Percentiles rank a stretch among this genome's conserved stretches.
Evolutionary conservation across 2,888 invertebrate species (phyloP).

Genomic region (Caenorhabditis afra): DNA sequence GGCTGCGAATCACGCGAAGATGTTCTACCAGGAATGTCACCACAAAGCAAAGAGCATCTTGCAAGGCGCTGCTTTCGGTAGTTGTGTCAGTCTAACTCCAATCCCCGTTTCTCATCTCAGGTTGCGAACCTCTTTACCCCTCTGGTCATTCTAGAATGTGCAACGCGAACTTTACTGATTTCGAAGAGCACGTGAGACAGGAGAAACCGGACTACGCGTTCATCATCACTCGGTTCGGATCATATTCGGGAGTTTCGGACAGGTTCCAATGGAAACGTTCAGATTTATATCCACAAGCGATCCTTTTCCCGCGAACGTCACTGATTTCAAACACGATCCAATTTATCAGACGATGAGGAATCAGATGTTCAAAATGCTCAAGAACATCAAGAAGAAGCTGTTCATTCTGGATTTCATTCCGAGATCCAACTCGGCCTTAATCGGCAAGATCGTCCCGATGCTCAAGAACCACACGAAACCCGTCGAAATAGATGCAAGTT

Average conservation of each 20-base stretch:
- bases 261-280: no score
- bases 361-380: constrained; percentile 18
- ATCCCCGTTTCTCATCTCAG: constrained; percentile 5
- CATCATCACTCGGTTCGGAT: constrained; percentile 31
- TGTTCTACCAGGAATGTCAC: constrained; percentile 40
- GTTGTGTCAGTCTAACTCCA: background rate
- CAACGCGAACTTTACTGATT: constrained; percentile 26
- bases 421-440: background rate
- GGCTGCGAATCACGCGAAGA: constrained; percentile 36
- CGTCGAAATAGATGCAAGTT: constrained; percentile 25
- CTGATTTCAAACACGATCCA: constrained; percentile 6
- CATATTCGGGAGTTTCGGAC: no score
- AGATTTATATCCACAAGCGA: constrained; percentile 14
- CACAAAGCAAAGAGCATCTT: constrained; percentile 30
- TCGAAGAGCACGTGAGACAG: constrained; percentile 7
- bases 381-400: constrained; percentile 16
- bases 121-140: constrained; percentile 27
- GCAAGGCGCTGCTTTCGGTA: constrained; percentile 37
- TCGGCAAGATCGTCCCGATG: constrained; percentile 6
- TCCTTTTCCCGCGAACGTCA: constrained; percentile 21
- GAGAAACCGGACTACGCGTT: constrained; percentile 42
- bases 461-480: constrained; percentile 15
- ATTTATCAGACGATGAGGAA: constrained; percentile 32
- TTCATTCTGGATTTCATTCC: constrained; percentile 24
- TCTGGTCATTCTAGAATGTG: constrained; percentile 4